Percentiles rank a stretch among this genome's conserved stretches.
Evolutionary conservation across 2,113 vertebrate species (phyloP).

Genomic region (Albula goreensis): DNA sequence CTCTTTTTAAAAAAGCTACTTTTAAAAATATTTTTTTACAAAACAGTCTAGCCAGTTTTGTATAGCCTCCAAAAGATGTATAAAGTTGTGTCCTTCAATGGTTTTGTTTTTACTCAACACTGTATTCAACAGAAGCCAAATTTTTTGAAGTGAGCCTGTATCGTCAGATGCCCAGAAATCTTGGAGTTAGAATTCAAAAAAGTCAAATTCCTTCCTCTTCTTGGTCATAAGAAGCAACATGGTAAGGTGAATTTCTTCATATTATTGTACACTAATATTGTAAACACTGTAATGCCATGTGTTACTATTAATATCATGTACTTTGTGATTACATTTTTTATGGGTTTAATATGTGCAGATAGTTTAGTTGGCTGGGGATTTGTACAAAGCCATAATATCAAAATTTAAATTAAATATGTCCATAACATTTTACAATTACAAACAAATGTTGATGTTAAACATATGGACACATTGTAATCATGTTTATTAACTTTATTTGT

Average conservation of each 20-base stretch:
- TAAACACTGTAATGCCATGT: neutral
- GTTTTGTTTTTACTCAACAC: neutral
- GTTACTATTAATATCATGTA: neutral
- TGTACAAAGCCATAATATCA: too few species aligned
- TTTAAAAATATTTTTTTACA: neutral
- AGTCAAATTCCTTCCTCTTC: neutral
- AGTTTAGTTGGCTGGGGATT: neutral
- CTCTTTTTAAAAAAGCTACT: neutral
- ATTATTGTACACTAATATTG: neutral
- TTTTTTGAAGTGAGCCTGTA: neutral
- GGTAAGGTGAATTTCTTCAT: neutral
- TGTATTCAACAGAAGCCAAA: neutral
- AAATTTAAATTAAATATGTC: too few species aligned
- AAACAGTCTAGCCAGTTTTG: neutral
- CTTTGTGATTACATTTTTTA: neutral
- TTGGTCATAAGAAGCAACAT: neutral
- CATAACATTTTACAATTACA: neutral
- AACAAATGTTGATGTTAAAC: neutral
- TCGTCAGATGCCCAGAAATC: neutral
- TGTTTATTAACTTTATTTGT: too few species aligned
- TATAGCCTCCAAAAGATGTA: neutral
- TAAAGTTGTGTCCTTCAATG: neutral
- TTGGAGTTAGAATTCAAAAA: neutral
- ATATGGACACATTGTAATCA: neutral
- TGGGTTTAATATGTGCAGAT: neutral